Percentiles rank a stretch among this genome's conserved stretches.
These are phyloP conservation scores for Noctuana brunneofusca DNA, from an alignment of 2,888 invertebrate genomes.

Conservation along the genomic window DNA sequence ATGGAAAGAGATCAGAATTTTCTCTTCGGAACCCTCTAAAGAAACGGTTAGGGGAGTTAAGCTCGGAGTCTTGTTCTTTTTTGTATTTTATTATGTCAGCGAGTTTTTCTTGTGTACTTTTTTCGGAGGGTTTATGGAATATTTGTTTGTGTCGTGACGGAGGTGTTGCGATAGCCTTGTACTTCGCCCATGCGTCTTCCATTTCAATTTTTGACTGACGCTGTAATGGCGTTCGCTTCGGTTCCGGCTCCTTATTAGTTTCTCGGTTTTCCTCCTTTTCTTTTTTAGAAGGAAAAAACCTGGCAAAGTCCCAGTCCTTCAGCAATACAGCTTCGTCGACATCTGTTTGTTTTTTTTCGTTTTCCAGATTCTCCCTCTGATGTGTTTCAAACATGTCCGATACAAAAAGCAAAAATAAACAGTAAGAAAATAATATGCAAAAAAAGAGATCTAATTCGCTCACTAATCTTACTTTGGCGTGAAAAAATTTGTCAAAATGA, in stretches of 20 bases:
- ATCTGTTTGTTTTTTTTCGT: slow-evolving; percentile 78
- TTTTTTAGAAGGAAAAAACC: slow-evolving; percentile 87
- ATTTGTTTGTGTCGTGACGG: slow-evolving; percentile 69
- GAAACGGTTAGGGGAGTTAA: slow-evolving; percentile 87
- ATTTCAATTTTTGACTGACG: slow-evolving; percentile 74
- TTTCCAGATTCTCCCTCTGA: slow-evolving; percentile 71
- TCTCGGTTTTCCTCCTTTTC: slow-evolving; percentile 63
- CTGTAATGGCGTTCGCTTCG: slow-evolving; percentile 67
- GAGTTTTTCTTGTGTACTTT: slow-evolving; percentile 72
- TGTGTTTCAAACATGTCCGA: slow-evolving; percentile 69
- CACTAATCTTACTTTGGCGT: slow-evolving; percentile 81
- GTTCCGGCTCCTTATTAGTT: slow-evolving; percentile 69
- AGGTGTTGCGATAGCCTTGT: slow-evolving; percentile 72
- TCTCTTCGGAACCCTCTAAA: slow-evolving; percentile 91
- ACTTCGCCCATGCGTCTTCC: slow-evolving; percentile 75
- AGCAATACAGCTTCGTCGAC: slow-evolving; percentile 90
- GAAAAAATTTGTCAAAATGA: slow-evolving; percentile 44
- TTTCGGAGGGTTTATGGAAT: slow-evolving; percentile 63
- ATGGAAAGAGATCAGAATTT: slow-evolving; percentile 92
- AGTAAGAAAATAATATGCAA: slow-evolving; percentile 43
- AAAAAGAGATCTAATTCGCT: slow-evolving; percentile 50
- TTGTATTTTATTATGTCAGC: slow-evolving; percentile 83
- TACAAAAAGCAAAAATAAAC: slow-evolving; percentile 76
- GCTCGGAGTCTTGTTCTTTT: slow-evolving; percentile 87
- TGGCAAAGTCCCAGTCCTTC: slow-evolving; percentile 94